Percentiles rank a stretch among this genome's conserved stretches.
Evolutionary conservation across 2,888 invertebrate genomes (phyloP).

Genomic region (Hirtodrosophila alboralis): DNA sequence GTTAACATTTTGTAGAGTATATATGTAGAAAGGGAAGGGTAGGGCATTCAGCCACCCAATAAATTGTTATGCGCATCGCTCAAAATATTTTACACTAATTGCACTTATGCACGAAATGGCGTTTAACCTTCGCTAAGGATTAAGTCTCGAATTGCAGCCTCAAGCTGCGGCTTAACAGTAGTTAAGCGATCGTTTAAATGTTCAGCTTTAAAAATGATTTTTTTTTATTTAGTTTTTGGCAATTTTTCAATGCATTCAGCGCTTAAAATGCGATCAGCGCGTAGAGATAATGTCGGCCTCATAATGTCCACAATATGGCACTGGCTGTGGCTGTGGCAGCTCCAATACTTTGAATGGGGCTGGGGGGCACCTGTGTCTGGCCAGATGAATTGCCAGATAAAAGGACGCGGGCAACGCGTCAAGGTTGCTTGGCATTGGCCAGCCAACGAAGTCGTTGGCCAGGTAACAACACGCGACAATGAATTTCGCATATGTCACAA

Average conservation of each 20-base stretch:
- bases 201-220: slow-evolving; percentile 55
- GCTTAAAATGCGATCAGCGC: slow-evolving; percentile 66
- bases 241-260: slow-evolving; percentile 71
- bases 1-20: slow-evolving; percentile 41
- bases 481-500: slow-evolving; percentile 81
- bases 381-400: slow-evolving; percentile 60
- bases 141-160: slow-evolving; percentile 40
- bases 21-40: too few species aligned
- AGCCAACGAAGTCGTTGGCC: slow-evolving; percentile 40
- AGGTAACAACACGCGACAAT: slow-evolving; percentile 75
- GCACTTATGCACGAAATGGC: slow-evolving; percentile 74
- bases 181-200: slow-evolving; percentile 78
- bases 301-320: slow-evolving; percentile 62
- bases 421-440: slow-evolving; percentile 67
- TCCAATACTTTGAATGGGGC: slow-evolving; percentile 10
- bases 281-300: slow-evolving; percentile 67
- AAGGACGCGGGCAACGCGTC: slow-evolving; percentile 54
- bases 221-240: slow-evolving; percentile 30
- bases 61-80: slow-evolving; percentile 60
- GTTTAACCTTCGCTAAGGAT: slow-evolving; percentile 72
- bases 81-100: slow-evolving; percentile 73
- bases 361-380: slow-evolving; percentile 46
- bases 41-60: slow-evolving; percentile 20
- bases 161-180: slow-evolving; percentile 72
- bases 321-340: slow-evolving; percentile 24